These are phyloP conservation scores for Flexamia atlantica DNA, from an alignment of 2,888 invertebrate species.

Conservation along the genomic window DNA sequence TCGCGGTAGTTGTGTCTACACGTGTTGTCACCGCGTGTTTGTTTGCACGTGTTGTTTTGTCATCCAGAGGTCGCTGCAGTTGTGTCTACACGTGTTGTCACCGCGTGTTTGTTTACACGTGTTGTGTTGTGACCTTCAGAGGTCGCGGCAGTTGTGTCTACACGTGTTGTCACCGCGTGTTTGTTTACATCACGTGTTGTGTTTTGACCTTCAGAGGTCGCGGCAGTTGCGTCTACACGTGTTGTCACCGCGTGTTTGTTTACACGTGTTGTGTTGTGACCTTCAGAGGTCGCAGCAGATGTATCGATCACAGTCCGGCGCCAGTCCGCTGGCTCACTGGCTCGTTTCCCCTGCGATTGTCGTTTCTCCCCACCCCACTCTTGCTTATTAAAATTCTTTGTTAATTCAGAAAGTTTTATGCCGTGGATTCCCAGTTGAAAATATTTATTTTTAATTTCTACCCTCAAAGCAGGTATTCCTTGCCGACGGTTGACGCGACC, in stretches of 20 bases:
- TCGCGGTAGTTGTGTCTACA: no score
- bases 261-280: neutral
- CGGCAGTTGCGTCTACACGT: neutral
- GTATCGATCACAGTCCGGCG: conserved; percentile 23
- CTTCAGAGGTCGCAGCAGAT: conserved; percentile 6
- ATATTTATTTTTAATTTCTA: conserved; percentile 14
- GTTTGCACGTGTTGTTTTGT: no score
- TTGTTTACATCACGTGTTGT: neutral
- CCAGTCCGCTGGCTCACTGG: conserved; percentile 3
- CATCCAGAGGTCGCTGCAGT: no score
- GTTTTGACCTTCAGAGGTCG: no score
- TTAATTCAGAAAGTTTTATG: conserved; percentile 29
- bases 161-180: neutral
- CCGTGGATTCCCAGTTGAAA: neutral
- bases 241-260: neutral
- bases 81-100: no score
- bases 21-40: no score
- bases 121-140: neutral
- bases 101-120: neutral
- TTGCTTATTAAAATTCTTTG: conserved; percentile 41
- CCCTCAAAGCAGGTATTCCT: conserved; percentile 35
- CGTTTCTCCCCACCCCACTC: conserved; percentile 19
- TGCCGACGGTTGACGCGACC: neutral
- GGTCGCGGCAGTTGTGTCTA: no score
- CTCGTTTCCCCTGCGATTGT: conserved; percentile 32